phyloP scores from a whole-genome alignment of 2,113 vertebrate species.

The Meriones unguiculatus region DNA sequence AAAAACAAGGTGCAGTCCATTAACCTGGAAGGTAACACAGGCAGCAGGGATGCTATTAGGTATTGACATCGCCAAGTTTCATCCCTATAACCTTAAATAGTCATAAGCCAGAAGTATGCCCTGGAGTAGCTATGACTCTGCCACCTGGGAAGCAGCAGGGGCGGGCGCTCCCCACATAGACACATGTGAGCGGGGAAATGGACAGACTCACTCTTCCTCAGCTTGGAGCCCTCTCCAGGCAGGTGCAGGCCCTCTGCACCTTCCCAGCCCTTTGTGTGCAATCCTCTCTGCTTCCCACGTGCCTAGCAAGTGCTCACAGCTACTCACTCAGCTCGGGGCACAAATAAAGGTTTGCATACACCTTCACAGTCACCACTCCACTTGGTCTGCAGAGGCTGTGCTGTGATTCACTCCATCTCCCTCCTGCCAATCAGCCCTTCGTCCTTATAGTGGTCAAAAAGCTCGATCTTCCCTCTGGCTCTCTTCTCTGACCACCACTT shows the following conservation, averaged over 20 bases:
- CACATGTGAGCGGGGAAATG: not conserved
- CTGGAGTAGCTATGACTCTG: not conserved
- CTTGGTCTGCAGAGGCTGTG: not conserved
- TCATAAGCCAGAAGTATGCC: slow-evolving; percentile 22
- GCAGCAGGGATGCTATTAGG: not conserved
- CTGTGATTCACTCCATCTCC: not conserved
- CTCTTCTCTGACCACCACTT: not conserved
- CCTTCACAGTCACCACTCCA: not conserved
- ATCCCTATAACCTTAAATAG: slow-evolving; percentile 66
- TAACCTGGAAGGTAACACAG: not conserved
- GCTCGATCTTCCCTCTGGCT: not conserved
- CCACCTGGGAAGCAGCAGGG: not conserved
- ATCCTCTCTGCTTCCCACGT: not conserved
- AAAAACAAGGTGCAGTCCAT: slow-evolving; percentile 13
- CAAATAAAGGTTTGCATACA: slow-evolving; percentile 3
- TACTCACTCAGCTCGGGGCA: not conserved
- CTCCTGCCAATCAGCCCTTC: not conserved
- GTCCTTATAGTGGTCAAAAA: not conserved
- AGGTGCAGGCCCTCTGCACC: not conserved
- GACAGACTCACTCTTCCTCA: not conserved
- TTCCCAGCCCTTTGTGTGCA: not conserved
- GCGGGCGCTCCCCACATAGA: not conserved
- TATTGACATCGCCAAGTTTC: slow-evolving; percentile 8
- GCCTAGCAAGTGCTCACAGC: not conserved
- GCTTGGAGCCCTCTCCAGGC: not conserved